Evolutionary conservation across 2,888 invertebrate genomes (phyloP), one percentile per base, ranked within the genome.

Genomic region (Temnothorax ravouxi): DNA sequence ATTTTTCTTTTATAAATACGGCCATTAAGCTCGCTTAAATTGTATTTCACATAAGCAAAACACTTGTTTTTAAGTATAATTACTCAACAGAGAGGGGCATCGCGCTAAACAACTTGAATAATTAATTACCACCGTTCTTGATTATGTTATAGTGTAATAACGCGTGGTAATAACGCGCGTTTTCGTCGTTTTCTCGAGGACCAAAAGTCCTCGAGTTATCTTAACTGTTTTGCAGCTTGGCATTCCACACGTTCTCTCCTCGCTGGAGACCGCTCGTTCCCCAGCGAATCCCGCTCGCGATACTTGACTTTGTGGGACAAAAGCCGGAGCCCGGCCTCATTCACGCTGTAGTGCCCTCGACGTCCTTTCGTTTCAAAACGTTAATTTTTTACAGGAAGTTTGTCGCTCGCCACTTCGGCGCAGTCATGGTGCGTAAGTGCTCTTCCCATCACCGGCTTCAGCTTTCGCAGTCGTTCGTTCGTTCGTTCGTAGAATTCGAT

Each of bases 121-220:
- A 92, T 91, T 92, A 87, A 91, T 86, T 79, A 74, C 52, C 74
- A 50, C 66, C 85, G 69, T 80, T 82, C 76, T 85, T 87, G 86
- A 85, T 88, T 88, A 86, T 81, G 87, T 85, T 88, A 88, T 69
- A 4, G 6, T 6, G 34, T 34, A 75, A 62, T 62, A 21, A 21
- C 15, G 52, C 41, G 5, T 25, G n/a, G 4, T 25, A 6, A 15
- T 25, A 52, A 44, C 38, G 34, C 38, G 21, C 34, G 29, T 56
- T 82, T 62, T 54, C 64, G 34, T 69, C 62, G 21, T 75, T 84
- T 77, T 71, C 59, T 50, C 18, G 67, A 29, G 29, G 8, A 41
- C 2, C 11, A 56, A 84, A 76, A 61, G 61, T 64, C 44, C 44
- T 74, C 62, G n/a, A 44, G 41, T 69, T 38, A 47, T 34, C 41